Evolutionary conservation across 2,797 vertebrate genomes (phyloP).

Genomic region (Spinus olivaceus): DNA sequence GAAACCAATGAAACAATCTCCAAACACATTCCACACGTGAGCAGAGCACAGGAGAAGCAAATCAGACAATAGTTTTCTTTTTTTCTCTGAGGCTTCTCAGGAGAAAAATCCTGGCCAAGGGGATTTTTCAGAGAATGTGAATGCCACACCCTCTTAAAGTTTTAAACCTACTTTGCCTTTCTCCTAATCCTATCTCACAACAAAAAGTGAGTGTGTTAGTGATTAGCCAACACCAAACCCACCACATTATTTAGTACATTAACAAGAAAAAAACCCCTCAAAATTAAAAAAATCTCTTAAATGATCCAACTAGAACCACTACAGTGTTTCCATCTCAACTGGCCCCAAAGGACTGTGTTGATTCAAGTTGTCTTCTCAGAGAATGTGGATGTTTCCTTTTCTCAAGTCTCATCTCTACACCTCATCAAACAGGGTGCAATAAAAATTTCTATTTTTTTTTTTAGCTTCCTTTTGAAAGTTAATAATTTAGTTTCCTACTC

Average conservation of each 20-base stretch:
- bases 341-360: too few species aligned
- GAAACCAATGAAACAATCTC: too few species aligned
- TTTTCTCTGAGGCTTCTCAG: too few species aligned
- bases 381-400: background rate
- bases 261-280: background rate
- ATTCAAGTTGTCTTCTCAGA: too few species aligned
- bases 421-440: background rate
- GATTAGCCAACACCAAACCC: background rate
- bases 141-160: background rate
- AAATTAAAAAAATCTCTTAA: background rate
- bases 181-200: background rate
- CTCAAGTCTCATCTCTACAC: background rate
- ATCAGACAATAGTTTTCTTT: too few species aligned
- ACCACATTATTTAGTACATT: background rate
- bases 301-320: background rate
- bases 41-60: too few species aligned
- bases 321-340: background rate
- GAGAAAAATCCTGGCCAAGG: too few species aligned
- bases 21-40: too few species aligned
- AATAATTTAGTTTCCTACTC: background rate
- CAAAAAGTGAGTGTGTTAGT: background rate
- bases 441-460: rapidly evolving
- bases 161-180: background rate
- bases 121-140: too few species aligned
- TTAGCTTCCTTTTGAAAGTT: background rate